Evolutionary conservation across 2,797 vertebrate genomes (phyloP).

Genomic region (Emys orbicularis): DNA sequence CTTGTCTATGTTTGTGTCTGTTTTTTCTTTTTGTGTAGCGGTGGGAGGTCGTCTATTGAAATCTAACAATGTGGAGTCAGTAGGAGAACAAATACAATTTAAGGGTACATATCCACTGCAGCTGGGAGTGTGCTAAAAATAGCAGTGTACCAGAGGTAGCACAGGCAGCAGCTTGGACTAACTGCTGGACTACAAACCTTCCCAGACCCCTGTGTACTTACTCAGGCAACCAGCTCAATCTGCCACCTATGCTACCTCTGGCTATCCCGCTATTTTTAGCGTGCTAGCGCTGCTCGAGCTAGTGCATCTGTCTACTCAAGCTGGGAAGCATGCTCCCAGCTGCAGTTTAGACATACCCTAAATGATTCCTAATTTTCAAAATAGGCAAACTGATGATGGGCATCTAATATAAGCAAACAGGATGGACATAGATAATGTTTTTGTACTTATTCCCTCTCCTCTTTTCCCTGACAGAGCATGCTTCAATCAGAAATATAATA

Average conservation of each 20-base stretch:
- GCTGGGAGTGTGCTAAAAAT: not conserved
- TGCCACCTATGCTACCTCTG: not conserved
- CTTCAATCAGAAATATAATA: not conserved
- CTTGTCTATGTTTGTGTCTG: not conserved
- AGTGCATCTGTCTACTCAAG: not conserved
- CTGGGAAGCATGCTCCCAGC: not conserved
- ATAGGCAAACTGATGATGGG: slow-evolving; percentile 32
- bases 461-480: not conserved
- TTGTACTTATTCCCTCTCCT: not conserved
- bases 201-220: too few relatives aligned
- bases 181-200: not conserved
- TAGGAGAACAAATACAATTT: not conserved
- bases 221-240: not conserved
- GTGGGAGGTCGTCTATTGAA: not conserved
- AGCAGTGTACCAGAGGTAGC: not conserved
- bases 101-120: not conserved
- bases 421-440: not conserved
- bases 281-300: not conserved
- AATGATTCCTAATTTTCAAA: slow-evolving; percentile 35
- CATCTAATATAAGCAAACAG: not conserved
- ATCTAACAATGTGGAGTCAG: not conserved
- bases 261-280: not conserved
- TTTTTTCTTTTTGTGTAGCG: not conserved
- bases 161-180: not conserved
- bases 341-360: not conserved